Evolutionary conservation across 2,888 invertebrate genomes (phyloP), one percentile per base, ranked within the genome.

Genomic region (Cephus sareptanus): DNA sequence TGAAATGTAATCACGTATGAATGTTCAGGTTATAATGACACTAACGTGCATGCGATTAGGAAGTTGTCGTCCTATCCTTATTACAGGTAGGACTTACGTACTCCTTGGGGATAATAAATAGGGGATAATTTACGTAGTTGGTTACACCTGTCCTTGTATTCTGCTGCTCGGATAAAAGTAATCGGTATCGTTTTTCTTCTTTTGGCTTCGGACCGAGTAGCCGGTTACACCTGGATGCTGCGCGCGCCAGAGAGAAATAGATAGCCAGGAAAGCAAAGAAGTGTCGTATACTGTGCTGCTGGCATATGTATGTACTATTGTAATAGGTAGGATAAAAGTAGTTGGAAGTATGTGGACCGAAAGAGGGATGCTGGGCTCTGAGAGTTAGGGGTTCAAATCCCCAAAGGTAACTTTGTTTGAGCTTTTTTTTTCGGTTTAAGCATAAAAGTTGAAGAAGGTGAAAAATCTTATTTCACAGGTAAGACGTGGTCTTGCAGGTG

Each of bases 241-340:
- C 15, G 71, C 33, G 70, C 31, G 11, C 2, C 9, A 69, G 71
- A 71, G 81, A 81, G 81, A 84, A 84, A 84, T 83, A 82, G 75
- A 75, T 69, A 76, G 79, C 79, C 76, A 76, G 70, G 73, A 82
- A 77, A 76, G 81, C 81, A 81, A 83, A 83, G 82, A 85, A 85
- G 84, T 84, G 83, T 82, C 82, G 82, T 81, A 76, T 79, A 81
- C 81, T 81, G 83, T 83, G 84, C 81, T 83, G 80, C 82, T 80
- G 23, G 56, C 4, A 23, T 56, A 23, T 23, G 56, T 56, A 23
- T 56, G 6, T 56, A 23, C 23, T 23, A 56, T 56, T 56, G 23
- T 23, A 56, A 23, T 56, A 9, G 23, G 56, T 56, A 9, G 34
- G 71, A 33, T 31, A 71, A 71, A 23, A 34, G 71, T 33, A 71